Evolutionary conservation across 2,888 invertebrate genomes (phyloP).

Genomic region (Altica lythri): DNA sequence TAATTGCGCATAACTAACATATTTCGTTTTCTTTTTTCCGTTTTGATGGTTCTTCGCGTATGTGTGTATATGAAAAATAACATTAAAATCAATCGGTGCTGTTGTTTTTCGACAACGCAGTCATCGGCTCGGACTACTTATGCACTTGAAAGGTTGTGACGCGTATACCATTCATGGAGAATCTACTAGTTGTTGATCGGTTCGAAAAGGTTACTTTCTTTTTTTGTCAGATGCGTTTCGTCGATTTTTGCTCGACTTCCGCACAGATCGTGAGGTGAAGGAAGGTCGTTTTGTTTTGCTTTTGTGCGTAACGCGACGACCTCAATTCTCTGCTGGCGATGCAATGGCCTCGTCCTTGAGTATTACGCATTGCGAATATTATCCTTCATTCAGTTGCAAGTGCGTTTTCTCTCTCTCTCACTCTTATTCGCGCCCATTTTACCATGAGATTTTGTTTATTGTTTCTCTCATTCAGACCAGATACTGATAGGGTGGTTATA

Average conservation of each 20-base stretch:
- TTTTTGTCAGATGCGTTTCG: constrained; percentile 1
- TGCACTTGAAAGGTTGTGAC: too few species aligned
- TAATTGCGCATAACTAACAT: constrained; percentile 49
- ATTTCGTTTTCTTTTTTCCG: constrained; percentile 31
- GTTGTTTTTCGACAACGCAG: too few species aligned
- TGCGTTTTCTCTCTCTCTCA: too few species aligned
- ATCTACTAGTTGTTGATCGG: not conserved
- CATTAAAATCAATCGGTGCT: not conserved
- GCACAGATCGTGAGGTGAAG: constrained; percentile 4
- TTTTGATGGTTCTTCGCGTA: constrained; percentile 15
- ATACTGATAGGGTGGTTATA: too few species aligned
- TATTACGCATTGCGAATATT: constrained; percentile 31
- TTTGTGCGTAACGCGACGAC: constrained; percentile 39
- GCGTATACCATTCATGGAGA: constrained; percentile 10
- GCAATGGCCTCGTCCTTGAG: constrained; percentile 35
- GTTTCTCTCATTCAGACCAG: too few species aligned
- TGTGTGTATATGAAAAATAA: not conserved
- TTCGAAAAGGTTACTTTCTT: constrained; percentile 1
- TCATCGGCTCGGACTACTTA: not conserved
- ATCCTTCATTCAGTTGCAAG: constrained; percentile 36
- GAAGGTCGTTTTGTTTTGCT: constrained; percentile 26
- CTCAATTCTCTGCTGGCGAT: constrained; percentile 32
- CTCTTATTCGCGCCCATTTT: constrained; percentile 11
- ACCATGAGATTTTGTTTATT: constrained; percentile 6
- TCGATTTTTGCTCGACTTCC: not conserved